These are phyloP conservation scores for Anticlea derivata DNA, from an alignment of 2,888 invertebrate genomes.

Conservation along the genomic window DNA sequence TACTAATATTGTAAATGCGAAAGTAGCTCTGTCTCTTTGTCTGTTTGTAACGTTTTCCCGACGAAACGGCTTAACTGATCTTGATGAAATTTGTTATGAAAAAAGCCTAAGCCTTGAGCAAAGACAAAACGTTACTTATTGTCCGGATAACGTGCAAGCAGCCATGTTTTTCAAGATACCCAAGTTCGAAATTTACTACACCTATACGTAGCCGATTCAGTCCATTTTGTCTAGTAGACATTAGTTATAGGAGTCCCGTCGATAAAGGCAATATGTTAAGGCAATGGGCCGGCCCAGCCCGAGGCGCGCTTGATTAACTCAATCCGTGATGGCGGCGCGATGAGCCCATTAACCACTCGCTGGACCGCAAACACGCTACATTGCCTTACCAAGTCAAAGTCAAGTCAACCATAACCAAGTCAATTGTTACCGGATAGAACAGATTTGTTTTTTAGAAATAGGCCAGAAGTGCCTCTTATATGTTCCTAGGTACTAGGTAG, in stretches of 20 bases:
- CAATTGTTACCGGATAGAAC: constrained; percentile 6
- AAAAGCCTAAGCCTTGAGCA: too few relatives aligned
- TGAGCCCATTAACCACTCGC: constrained; percentile 53
- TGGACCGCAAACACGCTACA: constrained; percentile 37
- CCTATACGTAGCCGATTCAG: background rate
- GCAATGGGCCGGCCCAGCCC: constrained; percentile 58
- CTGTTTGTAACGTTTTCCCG: too few relatives aligned
- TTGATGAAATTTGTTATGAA: too few relatives aligned
- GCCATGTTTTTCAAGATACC: background rate
- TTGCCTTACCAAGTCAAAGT: constrained; percentile 19
- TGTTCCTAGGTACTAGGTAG: too few relatives aligned
- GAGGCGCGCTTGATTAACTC: constrained; percentile 66
- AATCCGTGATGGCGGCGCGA: constrained; percentile 55
- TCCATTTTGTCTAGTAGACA: constrained; percentile 9
- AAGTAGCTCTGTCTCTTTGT: too few relatives aligned
- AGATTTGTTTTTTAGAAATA: constrained; percentile 1
- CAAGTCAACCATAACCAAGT: too few relatives aligned
- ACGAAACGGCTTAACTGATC: too few relatives aligned
- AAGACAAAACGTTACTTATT: too few relatives aligned
- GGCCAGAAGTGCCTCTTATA: background rate
- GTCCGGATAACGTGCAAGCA: too few relatives aligned
- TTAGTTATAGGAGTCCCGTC: constrained; percentile 27
- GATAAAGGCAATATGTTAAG: constrained; percentile 62
- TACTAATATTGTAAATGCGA: too few relatives aligned
- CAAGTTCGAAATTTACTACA: background rate